Base-by-base conservation (phyloP, 2,888 invertebrate genomes). In the Belgica antarctica region DNA sequence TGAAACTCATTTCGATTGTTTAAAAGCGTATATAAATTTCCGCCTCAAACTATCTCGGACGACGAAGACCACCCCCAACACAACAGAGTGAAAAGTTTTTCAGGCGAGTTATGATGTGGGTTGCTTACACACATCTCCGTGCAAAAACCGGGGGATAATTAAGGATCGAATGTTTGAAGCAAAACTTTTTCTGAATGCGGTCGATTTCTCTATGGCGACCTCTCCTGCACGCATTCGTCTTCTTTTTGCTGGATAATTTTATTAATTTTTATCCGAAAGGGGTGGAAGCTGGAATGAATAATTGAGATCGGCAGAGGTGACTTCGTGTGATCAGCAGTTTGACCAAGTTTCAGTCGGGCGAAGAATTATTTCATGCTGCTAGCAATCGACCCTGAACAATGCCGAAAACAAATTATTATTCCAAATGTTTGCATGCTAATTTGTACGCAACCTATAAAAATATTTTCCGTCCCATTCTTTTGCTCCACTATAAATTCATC, bases 121-220 rank as follows among this genome's bases (percentile, higher is more conserved):
- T 62, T 62, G 62, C 31, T 62, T 62, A 28, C 28, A 28, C 62
- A 62, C 12, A 31, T 31, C 31, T 28, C 28, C 17, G 62, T 19
- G 31, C 19, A 28, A 36, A 27, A 62, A n/a, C n/a, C n/a, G 10
- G 27, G 27, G 27, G 65, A 65, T 65, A 65, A 65, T 59, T 59
- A 59, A 25, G 59, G 59, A 59, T 59, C 59, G 59, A 59, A 59
- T 27, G 59, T 27, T 52, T 52, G 17, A n/a, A n/a, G n/a, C n/a
- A 52, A 52, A 52, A 52, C 52, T 52, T 52, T 52, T 52, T 52
- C 52, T 52, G 52, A 52, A 17, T 52, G 52, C 52, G 52, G 52
- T 52, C 52, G 52, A 52, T 52, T 52, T 52, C 52, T 7, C 52
- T 52, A 52, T 52, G 52, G 52, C 52, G 52, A 52, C 52, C 52